Evolutionary conservation across 2,888 invertebrate genomes (phyloP).

Genomic region (Bhutanitis thaidina): DNA sequence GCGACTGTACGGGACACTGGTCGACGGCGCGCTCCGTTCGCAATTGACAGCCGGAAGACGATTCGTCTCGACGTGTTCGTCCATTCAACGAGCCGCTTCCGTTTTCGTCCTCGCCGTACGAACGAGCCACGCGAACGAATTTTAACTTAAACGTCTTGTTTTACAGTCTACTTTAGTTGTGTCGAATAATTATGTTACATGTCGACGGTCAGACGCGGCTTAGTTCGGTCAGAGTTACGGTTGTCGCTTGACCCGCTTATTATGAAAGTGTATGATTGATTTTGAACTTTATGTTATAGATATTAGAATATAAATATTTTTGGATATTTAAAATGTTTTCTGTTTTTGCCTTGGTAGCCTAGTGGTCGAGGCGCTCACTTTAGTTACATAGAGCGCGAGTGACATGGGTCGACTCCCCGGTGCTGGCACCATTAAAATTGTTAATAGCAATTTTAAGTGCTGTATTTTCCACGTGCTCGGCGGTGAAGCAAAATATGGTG

Average conservation of each 20-base stretch:
- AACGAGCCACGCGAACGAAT: not conserved
- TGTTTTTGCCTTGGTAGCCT: too few species aligned
- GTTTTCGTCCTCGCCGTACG: constrained; percentile 25
- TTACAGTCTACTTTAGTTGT: not conserved
- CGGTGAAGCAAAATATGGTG: too few species aligned
- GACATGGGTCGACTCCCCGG: too few species aligned
- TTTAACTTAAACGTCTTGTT: not conserved
- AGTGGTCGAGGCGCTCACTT: too few species aligned
- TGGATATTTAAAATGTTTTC: too few species aligned
- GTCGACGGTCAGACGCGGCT: not conserved
- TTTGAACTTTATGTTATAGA: not conserved
- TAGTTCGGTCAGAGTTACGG: constrained; percentile 4
- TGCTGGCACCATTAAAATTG: too few species aligned
- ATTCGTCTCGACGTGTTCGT: constrained; percentile 52
- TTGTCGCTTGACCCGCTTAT: constrained; percentile 3
- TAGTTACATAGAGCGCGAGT: too few species aligned
- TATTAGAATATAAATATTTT: not conserved
- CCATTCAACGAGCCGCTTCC: constrained; percentile 60
- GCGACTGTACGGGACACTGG: not conserved
- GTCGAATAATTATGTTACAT: not conserved
- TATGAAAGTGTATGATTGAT: constrained; percentile 3
- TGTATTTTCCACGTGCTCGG: too few species aligned
- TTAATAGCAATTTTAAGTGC: too few species aligned
- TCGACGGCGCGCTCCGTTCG: constrained; percentile 23
- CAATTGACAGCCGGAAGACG: constrained; percentile 61